These are phyloP conservation scores for Catharus ustulatus DNA, from an alignment of 2,797 vertebrate species.

Conservation along the genomic window DNA sequence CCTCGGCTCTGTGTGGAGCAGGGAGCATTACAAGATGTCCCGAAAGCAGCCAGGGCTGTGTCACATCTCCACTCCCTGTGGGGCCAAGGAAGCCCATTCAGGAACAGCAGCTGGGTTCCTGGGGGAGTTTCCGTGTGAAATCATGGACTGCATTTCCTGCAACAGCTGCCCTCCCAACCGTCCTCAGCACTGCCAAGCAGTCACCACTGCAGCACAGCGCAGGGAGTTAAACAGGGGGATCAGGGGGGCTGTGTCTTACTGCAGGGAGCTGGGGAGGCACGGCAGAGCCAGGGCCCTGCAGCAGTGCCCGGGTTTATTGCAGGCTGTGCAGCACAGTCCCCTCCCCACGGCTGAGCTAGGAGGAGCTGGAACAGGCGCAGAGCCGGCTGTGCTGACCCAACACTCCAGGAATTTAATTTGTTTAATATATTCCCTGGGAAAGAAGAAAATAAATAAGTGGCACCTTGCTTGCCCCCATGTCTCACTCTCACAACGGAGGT, in stretches of 20 bases:
- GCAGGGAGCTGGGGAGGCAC: neutral
- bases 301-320: neutral
- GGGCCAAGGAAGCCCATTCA: neutral
- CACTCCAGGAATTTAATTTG: constrained; percentile 71
- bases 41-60: fast-evolving
- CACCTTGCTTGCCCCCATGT: constrained; percentile 45
- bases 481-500: constrained; percentile 34
- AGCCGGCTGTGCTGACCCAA: constrained; percentile 15
- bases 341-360: neutral
- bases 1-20: neutral
- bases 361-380: neutral
- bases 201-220: fast-evolving
- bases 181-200: fast-evolving
- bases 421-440: constrained; percentile 70
- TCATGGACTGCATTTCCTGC: neutral
- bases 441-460: constrained; percentile 69
- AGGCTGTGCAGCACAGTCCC: neutral
- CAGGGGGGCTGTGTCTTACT: neutral
- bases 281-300: too few species aligned
- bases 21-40: neutral
- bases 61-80: neutral
- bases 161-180: neutral
- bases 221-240: neutral
- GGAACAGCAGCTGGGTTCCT: neutral
- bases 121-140: fast-evolving